Evolutionary conservation across 2,888 invertebrate species (phyloP).

Genomic region (Philhelius pedissequus): DNA sequence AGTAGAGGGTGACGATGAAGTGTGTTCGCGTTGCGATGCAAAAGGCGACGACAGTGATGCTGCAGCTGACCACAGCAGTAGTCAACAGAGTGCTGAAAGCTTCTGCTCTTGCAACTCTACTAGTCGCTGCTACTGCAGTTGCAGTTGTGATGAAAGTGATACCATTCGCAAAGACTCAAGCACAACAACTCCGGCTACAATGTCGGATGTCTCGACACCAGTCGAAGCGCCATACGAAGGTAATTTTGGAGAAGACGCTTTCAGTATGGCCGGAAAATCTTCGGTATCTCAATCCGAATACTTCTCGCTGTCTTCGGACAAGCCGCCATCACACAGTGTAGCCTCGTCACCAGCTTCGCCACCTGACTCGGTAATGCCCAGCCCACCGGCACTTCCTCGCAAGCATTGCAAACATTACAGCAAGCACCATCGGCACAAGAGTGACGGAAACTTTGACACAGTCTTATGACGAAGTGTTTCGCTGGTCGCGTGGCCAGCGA

Average conservation of each 20-base stretch:
- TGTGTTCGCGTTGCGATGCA: slow-evolving; percentile 37
- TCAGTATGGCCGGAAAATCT: slow-evolving; percentile 71
- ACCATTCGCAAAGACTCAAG: slow-evolving; percentile 63
- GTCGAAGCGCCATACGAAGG: slow-evolving; percentile 64
- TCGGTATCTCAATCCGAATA: slow-evolving; percentile 77
- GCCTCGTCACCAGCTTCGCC: slow-evolving; percentile 60
- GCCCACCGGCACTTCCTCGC: slow-evolving; percentile 58
- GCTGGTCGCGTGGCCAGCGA: slow-evolving; percentile 80
- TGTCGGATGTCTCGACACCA: slow-evolving; percentile 59
- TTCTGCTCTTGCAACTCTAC: slow-evolving; percentile 76
- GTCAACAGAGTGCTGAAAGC: slow-evolving; percentile 74
- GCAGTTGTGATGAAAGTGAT: slow-evolving; percentile 71
- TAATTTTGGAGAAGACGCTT: slow-evolving; percentile 46
- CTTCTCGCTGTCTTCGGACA: slow-evolving; percentile 75
- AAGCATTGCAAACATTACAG: slow-evolving; percentile 73
- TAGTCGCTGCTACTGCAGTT: slow-evolving; percentile 74
- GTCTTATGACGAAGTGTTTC: slow-evolving; percentile 80
- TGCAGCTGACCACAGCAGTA: slow-evolving; percentile 52
- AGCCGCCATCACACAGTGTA: slow-evolving; percentile 68
- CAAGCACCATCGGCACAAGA: slow-evolving; percentile 76
- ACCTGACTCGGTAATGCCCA: slow-evolving; percentile 36
- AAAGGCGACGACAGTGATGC: slow-evolving; percentile 32
- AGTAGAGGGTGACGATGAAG: slow-evolving; percentile 66
- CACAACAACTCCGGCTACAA: slow-evolving; percentile 56
- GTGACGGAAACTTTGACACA: slow-evolving; percentile 72